These are phyloP conservation scores for Galemys pyrenaicus DNA, from an alignment of 2,113 vertebrate species.

Conservation along the genomic window DNA sequence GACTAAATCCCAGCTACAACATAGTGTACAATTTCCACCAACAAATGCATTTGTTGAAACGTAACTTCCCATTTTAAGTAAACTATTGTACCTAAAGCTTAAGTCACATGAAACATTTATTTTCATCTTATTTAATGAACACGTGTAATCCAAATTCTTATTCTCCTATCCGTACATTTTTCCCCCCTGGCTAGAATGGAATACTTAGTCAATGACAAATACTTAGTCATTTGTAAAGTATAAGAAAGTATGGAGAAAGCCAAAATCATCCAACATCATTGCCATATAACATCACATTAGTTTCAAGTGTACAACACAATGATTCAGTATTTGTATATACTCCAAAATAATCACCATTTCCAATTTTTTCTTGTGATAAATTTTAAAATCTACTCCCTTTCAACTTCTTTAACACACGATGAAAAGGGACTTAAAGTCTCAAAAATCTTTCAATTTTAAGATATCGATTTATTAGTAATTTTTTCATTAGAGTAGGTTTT, in stretches of 20 bases:
- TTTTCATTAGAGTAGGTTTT: neutral
- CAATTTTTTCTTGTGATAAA: neutral
- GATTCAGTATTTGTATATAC: no score
- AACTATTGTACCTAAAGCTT: conserved; percentile 14
- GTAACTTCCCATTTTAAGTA: conserved; percentile 36
- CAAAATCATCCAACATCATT: neutral
- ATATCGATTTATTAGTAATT: neutral
- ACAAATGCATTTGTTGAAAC: conserved; percentile 47
- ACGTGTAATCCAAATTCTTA: conserved; percentile 41
- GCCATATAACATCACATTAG: neutral
- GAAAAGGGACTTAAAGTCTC: neutral
- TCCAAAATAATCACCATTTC: neutral
- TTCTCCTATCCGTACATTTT: neutral
- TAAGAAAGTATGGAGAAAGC: neutral
- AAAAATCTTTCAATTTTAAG: conserved; percentile 25
- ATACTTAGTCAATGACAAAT: neutral
- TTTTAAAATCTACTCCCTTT: neutral
- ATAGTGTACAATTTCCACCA: neutral
- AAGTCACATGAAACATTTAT: neutral
- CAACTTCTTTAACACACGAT: neutral
- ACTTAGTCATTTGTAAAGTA: neutral
- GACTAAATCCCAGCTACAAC: neutral
- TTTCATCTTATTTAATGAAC: neutral
- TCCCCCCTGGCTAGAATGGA: conserved; percentile 32
- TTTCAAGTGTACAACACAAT: neutral